A percentile compares a stretch with the other conserved stretches of the same genome.
Conservation (phyloP, 2,113 vertebrate genomes). For the Carassius gibelio region DNA sequence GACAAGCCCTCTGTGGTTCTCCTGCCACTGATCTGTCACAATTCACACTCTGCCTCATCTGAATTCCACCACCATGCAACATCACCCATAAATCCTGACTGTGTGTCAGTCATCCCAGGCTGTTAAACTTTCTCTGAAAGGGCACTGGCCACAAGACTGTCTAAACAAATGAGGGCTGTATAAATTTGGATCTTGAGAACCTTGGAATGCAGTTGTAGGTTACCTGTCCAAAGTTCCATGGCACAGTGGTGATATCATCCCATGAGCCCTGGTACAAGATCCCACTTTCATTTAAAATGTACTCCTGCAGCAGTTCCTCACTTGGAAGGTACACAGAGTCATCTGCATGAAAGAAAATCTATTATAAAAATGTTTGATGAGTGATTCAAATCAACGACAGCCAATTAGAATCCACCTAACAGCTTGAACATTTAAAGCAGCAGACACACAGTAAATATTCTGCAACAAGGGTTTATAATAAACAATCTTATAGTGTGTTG, state of each 20-base stretch:
- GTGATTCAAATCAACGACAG: background rate
- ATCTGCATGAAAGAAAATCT: conserved; percentile 62
- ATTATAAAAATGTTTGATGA: background rate
- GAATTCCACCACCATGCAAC: conserved; percentile 49
- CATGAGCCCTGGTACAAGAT: conserved; percentile 80
- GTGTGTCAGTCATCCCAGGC: conserved; percentile 35
- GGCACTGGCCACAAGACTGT: conserved; percentile 20
- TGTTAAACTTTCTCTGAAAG: conserved; percentile 4
- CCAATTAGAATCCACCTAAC: background rate
- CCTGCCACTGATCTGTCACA: conserved; percentile 61
- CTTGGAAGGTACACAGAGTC: conserved; percentile 81
- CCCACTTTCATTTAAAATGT: conserved; percentile 84
- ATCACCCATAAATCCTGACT: conserved; percentile 32
- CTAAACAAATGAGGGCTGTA: background rate
- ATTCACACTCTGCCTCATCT: conserved; percentile 61
- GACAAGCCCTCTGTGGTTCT: conserved; percentile 28
- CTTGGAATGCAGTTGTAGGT: conserved; percentile 5
- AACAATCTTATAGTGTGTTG: background rate
- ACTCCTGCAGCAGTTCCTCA: conserved; percentile 81
- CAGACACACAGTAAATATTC: background rate
- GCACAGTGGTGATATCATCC: conserved; percentile 71
- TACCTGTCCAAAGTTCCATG: conserved; percentile 90
- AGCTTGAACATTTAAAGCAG: background rate
- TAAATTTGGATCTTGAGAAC: background rate
- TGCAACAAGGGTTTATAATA: background rate